Evolutionary conservation across 1,140 invertebrate genomes (phyloP), one percentile per base, ranked within the genome.

Genomic region (Scaptomyza montana): DNA sequence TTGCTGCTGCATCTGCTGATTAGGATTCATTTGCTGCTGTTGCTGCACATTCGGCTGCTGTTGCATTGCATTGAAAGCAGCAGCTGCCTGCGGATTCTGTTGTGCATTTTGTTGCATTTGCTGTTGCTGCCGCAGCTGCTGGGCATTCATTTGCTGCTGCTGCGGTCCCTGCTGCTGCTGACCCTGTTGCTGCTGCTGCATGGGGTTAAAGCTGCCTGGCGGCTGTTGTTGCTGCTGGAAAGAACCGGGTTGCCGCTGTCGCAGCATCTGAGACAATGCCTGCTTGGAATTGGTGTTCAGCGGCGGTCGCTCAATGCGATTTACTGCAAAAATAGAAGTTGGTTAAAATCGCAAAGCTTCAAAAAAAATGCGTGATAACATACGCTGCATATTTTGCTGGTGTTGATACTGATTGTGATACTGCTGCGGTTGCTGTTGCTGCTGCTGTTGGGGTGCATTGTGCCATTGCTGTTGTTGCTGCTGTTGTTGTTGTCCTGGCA

Each of bases 241-340:
- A n/a, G 94, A 92, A 82, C 95, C 92, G 33, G 30, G 76, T 25
- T 66, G 62, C 46, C 95, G 93, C 73, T 95, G 93, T 1, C 96
- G 93, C 51, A 98, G 92, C 96, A 98, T 97, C 74, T 97, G 95
- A 3, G 96, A 96, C 2, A 98, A 91, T 1, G 97, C 97, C 89
- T 97, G 96, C 80, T 98, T 98, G 0, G 96, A 96, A 66, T 95
- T 95, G 1, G 79, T 62, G 87, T 95, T 95, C 81, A 94, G 92
- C 13, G 94, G 93, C 0, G 95, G 95, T 30, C 95, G 92, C 65
- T 96, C 95, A 60, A 95, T 95, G 50, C 95, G 93, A 55, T 94
- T 94, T 33, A 94, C 95, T 93, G 30, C 91, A 87, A 66, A 2
- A 25, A 43, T 5, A 55, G 33, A n/a, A 8, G 0, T 30, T 33